Evolutionary conservation across 2,113 vertebrate species (phyloP).

Genomic region (Pristiophorus japonicus): DNA sequence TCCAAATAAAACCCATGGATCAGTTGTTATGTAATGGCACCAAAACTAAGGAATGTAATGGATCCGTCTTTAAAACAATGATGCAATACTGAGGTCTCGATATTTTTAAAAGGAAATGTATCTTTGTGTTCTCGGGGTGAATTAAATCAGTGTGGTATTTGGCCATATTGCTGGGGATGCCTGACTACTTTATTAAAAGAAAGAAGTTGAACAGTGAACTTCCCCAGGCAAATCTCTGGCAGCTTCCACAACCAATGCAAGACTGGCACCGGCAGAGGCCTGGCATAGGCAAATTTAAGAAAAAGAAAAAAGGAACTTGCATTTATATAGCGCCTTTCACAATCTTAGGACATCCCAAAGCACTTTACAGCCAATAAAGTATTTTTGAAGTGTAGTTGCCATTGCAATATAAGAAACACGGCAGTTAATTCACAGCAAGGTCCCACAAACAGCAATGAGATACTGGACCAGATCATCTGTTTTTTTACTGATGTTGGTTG

Average conservation of each 20-base stretch:
- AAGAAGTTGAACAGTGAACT: background rate
- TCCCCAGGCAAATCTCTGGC: background rate
- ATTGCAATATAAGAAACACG: background rate
- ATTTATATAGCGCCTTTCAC: no score
- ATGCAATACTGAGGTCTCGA: background rate
- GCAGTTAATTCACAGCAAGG: background rate
- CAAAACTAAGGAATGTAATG: background rate
- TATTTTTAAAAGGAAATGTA: background rate
- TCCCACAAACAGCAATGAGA: background rate
- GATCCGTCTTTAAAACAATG: background rate
- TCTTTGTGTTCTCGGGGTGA: background rate
- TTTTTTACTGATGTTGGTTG: background rate
- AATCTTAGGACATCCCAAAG: no score
- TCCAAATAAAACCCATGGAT: background rate
- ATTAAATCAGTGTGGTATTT: background rate
- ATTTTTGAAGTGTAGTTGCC: no score
- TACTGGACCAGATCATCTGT: background rate
- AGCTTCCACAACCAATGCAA: background rate
- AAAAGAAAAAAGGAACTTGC: background rate
- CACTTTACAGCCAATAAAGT: no score
- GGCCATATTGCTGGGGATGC: background rate
- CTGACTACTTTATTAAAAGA: background rate
- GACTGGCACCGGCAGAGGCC: background rate
- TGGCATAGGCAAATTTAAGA: background rate
- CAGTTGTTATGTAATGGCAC: background rate